Base-by-base conservation (phyloP, 2,888 invertebrate species). In the Sinotaia quadrata region DNA sequence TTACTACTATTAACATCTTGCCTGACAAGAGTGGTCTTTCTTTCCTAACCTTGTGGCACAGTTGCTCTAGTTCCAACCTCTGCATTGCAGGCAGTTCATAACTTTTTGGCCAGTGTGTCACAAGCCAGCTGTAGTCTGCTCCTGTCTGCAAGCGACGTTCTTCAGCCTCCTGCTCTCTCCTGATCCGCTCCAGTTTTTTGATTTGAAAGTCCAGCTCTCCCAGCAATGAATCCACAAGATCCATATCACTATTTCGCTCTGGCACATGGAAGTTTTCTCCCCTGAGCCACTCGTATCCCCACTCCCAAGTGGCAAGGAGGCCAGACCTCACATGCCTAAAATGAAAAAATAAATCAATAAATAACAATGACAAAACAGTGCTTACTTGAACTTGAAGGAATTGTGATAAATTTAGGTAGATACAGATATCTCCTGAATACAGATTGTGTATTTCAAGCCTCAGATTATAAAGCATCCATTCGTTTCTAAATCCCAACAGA, bases 71-170 rank as follows among this genome's bases (percentile, higher is more conserved):
- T 62, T 87, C 86, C 7, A 87, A 71, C 37, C 85, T 71, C 59
- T 85, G 83, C n/a, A 86, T 68, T 62, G 85, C 85, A 7, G 86
- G 81, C 47, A 87, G 80, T 69, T 84, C 81, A 63, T 81, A 87
- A 4, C 67, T 34, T 67, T 80, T 80, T 4, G 80, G 76, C 2
- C 80, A 72, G 2, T 75, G 67, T 18, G 79, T 82, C 7, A 84
- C 77, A 15, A 87, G 75, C 87, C 87, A 87, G 62, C 81, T 84
- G 73, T 87, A 87, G 66, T 87, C 87, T 4, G 85, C 86, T 8
- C 84, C 84, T 57, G 78, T 75, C 36, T 58, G 67, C 24, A 61
- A 62, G 8, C 81, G 67, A 18, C 78, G 75, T 49, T 78, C 72
- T 41, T 85, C 80, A 29, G 75, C 71, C 29, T 84, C 82, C 12